Base-by-base conservation (phyloP, 2,888 invertebrate genomes). In the Xestoiulus laeticollis region DNA sequence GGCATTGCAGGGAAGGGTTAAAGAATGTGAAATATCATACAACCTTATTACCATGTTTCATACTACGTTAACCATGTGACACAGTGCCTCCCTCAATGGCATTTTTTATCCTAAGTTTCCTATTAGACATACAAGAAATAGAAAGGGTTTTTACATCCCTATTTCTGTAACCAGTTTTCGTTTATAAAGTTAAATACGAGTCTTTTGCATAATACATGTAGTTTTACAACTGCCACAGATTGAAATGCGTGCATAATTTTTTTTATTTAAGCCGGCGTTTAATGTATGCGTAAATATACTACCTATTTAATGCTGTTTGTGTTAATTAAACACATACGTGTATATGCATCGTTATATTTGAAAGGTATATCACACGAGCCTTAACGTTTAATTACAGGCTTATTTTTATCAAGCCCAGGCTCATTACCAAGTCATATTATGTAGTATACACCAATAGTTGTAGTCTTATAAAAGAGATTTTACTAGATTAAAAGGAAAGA, bases 301-400 rank as follows among this genome's bases (percentile, higher is more conserved):
- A 32, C 78, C 30, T 78, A 78, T 78, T 78, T 78, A 48, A 48
- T 14, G 16, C 16, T 32, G 30, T 30, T 16, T 16, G 30, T 78
- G 26, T 78, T 32, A 30, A 16, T 32, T 78, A 3, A 16, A 78
- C 78, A 22, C 22, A n/a, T 22, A 22, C 22, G 22, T 59, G 26
- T 78, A 26, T 78, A 78, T 32, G 78, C 78, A 78, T 78, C 30
- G 78, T 78, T 32, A 78, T 78, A 78, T 78, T 78, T 16, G 30
- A 78, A 78, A 78, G 78, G 78, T 78, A 78, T 78, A 78, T 78
- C 78, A 78, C 78, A 78, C 78, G 16, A 12, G 78, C 78, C 78
- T 78, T 78, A 78, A 14, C n/a, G 30, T 78, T 78, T 78, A 78
- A 78, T 78, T 78, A 78, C 30, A 26, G 16, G 78, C 78, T 14